Conservation (phyloP, 2,888 invertebrate species). For the Coelinius sp. region DNA sequence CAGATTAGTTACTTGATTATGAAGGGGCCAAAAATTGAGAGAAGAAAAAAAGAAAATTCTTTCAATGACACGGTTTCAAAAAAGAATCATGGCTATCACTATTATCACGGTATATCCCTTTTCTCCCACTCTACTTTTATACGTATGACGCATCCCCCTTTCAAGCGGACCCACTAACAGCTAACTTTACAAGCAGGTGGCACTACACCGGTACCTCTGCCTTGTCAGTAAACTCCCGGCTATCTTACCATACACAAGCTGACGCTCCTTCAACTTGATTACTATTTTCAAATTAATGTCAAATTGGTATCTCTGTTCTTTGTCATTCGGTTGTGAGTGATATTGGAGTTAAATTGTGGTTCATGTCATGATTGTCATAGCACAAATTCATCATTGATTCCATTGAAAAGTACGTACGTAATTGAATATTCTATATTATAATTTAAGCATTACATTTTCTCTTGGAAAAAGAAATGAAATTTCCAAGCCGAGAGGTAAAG, state of each 20-base stretch:
- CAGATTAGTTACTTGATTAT: not conserved
- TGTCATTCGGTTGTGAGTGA: not conserved
- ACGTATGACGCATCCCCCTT: constrained; percentile 61
- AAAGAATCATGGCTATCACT: constrained; percentile 33
- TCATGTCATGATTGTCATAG: constrained; percentile 5
- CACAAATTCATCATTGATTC: constrained; percentile 1
- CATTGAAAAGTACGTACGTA: not conserved
- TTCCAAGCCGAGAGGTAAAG: no score
- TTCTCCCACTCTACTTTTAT: constrained; percentile 36
- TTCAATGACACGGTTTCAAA: constrained; percentile 18
- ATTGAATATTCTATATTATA: no score
- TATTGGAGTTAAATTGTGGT: not conserved
- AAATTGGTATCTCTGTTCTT: not conserved
- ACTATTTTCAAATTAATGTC: constrained; percentile 37
- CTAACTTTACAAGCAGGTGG: constrained; percentile 64
- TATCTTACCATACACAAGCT: constrained; percentile 46
- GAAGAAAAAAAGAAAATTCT: constrained; percentile 1
- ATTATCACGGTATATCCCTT: constrained; percentile 17
- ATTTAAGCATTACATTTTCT: no score
- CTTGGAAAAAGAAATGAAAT: no score
- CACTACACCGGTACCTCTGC: constrained; percentile 54
- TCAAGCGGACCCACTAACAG: constrained; percentile 52
- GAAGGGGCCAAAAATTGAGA: not conserved
- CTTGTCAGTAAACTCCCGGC: constrained; percentile 66
- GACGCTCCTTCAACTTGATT: constrained; percentile 26